Evolutionary conservation across 2,797 vertebrate species (phyloP).

Genomic region (Tadarida brasiliensis): DNA sequence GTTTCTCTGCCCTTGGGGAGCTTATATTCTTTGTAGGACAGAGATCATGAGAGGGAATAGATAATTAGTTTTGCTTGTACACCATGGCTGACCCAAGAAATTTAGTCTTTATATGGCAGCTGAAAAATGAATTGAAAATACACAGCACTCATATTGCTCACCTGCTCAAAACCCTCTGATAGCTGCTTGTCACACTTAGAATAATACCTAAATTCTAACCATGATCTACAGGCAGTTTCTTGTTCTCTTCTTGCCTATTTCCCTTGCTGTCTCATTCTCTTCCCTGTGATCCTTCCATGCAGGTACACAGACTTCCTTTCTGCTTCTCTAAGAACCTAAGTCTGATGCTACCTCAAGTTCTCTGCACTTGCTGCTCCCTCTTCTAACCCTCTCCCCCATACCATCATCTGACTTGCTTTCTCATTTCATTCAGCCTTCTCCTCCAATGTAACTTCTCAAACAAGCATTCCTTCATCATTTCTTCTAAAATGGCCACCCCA

Average conservation of each 20-base stretch:
- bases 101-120: neutral
- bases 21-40: neutral
- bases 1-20: neutral
- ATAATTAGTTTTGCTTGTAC: neutral
- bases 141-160: neutral
- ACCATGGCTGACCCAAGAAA: neutral
- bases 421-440: neutral
- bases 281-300: neutral
- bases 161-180: neutral
- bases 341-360: neutral
- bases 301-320: neutral
- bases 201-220: neutral
- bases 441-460: neutral
- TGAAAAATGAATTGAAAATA: slow-evolving; percentile 1
- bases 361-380: neutral
- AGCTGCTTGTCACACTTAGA: neutral
- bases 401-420: too few relatives aligned
- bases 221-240: neutral
- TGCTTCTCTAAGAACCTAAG: neutral
- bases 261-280: neutral
- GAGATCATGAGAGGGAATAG: neutral
- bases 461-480: neutral
- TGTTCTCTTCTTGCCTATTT: neutral
- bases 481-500: neutral
- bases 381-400: neutral